These are phyloP conservation scores for Sebastes aleutianus DNA, from an alignment of 2,797 vertebrate species.

Conservation along the genomic window DNA sequence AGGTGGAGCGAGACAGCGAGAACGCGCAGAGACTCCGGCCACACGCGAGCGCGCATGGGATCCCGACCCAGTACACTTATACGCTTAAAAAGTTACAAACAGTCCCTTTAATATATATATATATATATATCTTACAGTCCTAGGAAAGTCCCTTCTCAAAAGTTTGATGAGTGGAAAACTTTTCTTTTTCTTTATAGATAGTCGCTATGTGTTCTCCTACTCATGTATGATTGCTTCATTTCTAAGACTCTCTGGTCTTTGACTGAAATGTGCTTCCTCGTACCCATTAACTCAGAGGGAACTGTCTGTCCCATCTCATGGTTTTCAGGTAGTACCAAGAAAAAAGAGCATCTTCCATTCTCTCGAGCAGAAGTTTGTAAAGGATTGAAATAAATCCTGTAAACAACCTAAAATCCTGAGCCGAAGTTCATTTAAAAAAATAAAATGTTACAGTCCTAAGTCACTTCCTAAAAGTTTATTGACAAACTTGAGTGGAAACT, in stretches of 20 bases:
- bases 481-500: slow-evolving; percentile 22
- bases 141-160: background rate
- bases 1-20: no score
- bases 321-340: no score
- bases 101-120: no score
- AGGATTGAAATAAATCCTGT: background rate
- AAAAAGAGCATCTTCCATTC: no score
- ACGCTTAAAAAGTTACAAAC: no score
- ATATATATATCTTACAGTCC: background rate
- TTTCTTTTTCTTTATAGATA: background rate
- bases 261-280: background rate
- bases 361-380: no score
- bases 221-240: background rate
- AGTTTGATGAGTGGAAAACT: slow-evolving; percentile 30
- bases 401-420: background rate
- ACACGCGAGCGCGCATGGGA: no score
- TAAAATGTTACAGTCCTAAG: background rate
- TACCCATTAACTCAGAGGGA: slow-evolving; percentile 1
- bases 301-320: no score
- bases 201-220: background rate
- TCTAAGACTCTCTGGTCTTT: background rate
- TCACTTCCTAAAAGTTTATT: background rate
- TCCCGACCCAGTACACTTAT: no score
- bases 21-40: no score
- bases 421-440: background rate